Evolutionary conservation across 2,888 invertebrate genomes (phyloP), one percentile per base, ranked within the genome.

Genomic region (Volucella zonaria): DNA sequence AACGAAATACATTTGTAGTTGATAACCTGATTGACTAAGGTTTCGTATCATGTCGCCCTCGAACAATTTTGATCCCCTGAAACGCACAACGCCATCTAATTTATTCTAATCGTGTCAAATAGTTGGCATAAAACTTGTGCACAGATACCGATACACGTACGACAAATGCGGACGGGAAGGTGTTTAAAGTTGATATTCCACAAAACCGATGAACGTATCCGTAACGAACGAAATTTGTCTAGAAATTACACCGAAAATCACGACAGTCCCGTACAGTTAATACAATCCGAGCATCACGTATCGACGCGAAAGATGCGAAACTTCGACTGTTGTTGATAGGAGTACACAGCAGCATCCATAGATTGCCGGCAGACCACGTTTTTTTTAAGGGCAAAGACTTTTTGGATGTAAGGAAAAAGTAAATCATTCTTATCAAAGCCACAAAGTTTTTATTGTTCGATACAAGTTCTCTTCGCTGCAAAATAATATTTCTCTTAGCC

Each of bases 321-420:
- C 68, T 78, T 74, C 68, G 71, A 82, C 82, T 82, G 82, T 58
- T 74, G 67, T 82, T 54, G 47, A 40, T 38, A 61, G 54, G 4
- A 73, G 62, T 64, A 52, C 14, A 47, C 54, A 66, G 45, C 67
- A 74, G 73, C 82, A 82, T 82, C 82, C 78, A 73, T 51, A 42
- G n/a, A 52, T 68, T 68, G 58, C 82, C 82, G 82, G 78, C 58
- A 74, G 51, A 64, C 23, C 66, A 12, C 12, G 18, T 71, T 62
- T 42, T 62, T 42, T 64, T 51, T 47, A 66, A 73, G 71, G 64
- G 51, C 71, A 66, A 62, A 71, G 14, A 18, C 40, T 77, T 40
- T 82, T 52, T 51, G 18, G 52, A 66, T 66, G 66, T 66, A 49
- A 15, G 61, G 49, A 56, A 43, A 75, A 51, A 43, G 49, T 56